phyloP scores from a whole-genome alignment of 2,797 vertebrate genomes.

The Onychomys leucogaster region DNA sequence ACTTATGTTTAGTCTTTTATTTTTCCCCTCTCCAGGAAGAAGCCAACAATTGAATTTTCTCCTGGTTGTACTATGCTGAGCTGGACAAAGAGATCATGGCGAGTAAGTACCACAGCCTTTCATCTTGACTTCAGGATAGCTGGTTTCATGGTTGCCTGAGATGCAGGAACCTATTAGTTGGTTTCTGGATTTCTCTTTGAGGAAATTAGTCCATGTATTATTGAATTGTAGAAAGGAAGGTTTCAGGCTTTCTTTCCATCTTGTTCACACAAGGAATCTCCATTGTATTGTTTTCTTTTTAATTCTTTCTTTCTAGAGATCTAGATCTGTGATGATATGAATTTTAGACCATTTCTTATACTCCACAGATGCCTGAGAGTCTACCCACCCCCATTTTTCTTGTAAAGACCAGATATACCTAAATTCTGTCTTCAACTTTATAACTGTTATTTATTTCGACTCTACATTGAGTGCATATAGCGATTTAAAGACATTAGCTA shows the following conservation, averaged over 20 bases:
- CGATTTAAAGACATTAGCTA: background rate
- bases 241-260: background rate
- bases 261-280: background rate
- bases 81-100: constrained; percentile 3
- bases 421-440: background rate
- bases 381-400: background rate
- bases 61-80: background rate
- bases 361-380: background rate
- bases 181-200: constrained; percentile 18
- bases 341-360: background rate
- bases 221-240: background rate
- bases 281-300: constrained; percentile 46
- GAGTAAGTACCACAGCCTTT: constrained; percentile 34
- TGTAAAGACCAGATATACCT: background rate
- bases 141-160: background rate
- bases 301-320: background rate
- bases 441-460: background rate
- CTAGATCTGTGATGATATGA: background rate
- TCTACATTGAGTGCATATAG: background rate
- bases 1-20: constrained; percentile 6
- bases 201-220: background rate
- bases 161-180: background rate
- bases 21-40: constrained; percentile 45
- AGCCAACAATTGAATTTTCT: constrained; percentile 44
- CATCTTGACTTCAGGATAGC: background rate